Evolutionary conservation across 2,113 vertebrate genomes (phyloP).

Genomic region (Dunckerocampus dactyliophorus): DNA sequence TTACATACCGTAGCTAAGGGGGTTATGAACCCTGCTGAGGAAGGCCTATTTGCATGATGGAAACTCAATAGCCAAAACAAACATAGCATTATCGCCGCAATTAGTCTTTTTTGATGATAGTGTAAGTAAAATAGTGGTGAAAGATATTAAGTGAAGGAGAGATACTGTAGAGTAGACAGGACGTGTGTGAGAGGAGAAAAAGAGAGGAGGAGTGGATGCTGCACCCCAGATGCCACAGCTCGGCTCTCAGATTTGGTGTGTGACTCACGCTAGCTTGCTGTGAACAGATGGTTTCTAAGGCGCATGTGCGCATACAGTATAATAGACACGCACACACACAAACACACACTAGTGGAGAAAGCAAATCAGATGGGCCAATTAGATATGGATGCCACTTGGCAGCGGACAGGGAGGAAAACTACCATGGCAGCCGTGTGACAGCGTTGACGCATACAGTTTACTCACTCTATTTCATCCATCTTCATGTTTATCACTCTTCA

Average conservation of each 20-base stretch:
- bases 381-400: conserved; percentile 56
- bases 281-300: conserved; percentile 68
- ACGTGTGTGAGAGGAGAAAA: conserved; percentile 3
- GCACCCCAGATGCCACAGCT: conserved; percentile 60
- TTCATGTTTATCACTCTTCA: conserved; percentile 32
- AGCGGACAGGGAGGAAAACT: conserved; percentile 37
- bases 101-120: conserved; percentile 10
- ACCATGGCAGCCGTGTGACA: conserved; percentile 41
- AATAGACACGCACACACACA: conserved; percentile 8
- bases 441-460: not conserved
- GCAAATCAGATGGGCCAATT: conserved; percentile 57
- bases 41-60: conserved; percentile 23
- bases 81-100: conserved; percentile 23
- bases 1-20: conserved; percentile 19
- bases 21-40: conserved; percentile 13
- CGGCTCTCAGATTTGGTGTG: conserved; percentile 57
- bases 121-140: conserved; percentile 22
- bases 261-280: conserved; percentile 61
- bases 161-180: conserved; percentile 30
- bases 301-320: conserved; percentile 29
- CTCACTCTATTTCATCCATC: conserved; percentile 23
- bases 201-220: conserved; percentile 38
- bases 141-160: conserved; percentile 30
- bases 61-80: conserved; percentile 52
- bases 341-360: conserved; percentile 27